Base-by-base conservation (phyloP, 2,888 invertebrate species). In the Philaethria dido region DNA sequence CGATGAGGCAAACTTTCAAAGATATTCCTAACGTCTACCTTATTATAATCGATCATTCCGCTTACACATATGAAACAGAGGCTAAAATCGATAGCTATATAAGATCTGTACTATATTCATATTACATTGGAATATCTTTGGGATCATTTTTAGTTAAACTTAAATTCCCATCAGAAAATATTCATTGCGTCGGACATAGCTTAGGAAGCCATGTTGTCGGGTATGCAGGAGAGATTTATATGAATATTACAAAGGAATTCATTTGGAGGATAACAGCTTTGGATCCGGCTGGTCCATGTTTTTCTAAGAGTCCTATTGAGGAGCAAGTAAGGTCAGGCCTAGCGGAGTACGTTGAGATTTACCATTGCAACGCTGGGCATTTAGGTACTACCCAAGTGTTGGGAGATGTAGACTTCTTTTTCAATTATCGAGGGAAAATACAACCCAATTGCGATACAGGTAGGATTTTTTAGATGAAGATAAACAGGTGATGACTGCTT, bases 351-450 rank as follows among this genome's bases (percentile, higher is more conserved):
- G 93, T 93, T 2, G 92, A 92, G 73, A 82, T 85, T 1, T 79
- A 90, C 59, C 93, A 93, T 73, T 93, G 92, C 8, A 88, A 88
- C 71, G 86, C 83, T 44, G 90, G 87, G 1, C 77, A 79, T 25
- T 73, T 86, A n/a, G 87, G 85, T n/a, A 81, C 83, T 60, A 80
- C 75, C 14, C 75, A 75, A 64, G 80, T 81, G 0, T 71, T 88
- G 20, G 92, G 88, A 1, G 86, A 87, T 65, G 77, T 82, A 14
- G 93, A 93, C 77, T 89, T 92, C 74, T 92, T 84, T 75, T 92
- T 83, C 73, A 85, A 89, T 11, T 89, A 92, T 74, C 52, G 29
- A 64, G 66, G 62, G 22, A 66, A 66, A 25, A 52, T 66, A 54
- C 48, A 66, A 25, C 64, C 64, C 18, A n/a, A 64, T 48, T 64